A percentile compares a stretch with the other conserved stretches of the same genome.
phyloP scores from a whole-genome alignment of 2,888 invertebrate species.

The Sepiola atlantica region DNA sequence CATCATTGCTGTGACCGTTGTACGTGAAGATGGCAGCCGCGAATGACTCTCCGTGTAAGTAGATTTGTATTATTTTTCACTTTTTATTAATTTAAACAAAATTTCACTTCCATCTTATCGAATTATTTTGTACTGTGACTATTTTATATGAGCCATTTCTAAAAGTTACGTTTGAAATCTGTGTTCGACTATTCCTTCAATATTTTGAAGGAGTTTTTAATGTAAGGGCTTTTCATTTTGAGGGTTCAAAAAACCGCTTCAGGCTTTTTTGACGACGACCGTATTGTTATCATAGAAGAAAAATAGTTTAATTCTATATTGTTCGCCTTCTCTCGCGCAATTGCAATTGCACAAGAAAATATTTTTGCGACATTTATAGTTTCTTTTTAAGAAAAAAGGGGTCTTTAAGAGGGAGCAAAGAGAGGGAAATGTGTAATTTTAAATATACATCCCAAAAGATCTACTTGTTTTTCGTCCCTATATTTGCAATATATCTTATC shows the following conservation, averaged over 20 bases:
- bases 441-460: too few species aligned
- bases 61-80: neutral
- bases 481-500: too few species aligned
- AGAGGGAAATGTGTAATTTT: too few species aligned
- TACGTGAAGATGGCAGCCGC: conserved; percentile 49
- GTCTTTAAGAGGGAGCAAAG: too few species aligned
- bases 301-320: neutral
- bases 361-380: neutral
- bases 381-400: neutral
- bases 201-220: too few species aligned
- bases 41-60: conserved; percentile 50
- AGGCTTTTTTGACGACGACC: neutral
- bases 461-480: too few species aligned
- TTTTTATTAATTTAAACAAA: conserved; percentile 38
- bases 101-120: neutral
- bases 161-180: neutral
- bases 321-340: neutral
- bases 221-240: neutral
- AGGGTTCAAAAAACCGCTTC: neutral
- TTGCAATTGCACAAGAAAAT: neutral
- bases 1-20: conserved; percentile 48
- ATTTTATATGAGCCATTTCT: neutral
- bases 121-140: neutral
- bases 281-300: neutral
- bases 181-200: neutral